Conservation (phyloP, 2,113 vertebrate species). For the Manacus vitellinus region DNA sequence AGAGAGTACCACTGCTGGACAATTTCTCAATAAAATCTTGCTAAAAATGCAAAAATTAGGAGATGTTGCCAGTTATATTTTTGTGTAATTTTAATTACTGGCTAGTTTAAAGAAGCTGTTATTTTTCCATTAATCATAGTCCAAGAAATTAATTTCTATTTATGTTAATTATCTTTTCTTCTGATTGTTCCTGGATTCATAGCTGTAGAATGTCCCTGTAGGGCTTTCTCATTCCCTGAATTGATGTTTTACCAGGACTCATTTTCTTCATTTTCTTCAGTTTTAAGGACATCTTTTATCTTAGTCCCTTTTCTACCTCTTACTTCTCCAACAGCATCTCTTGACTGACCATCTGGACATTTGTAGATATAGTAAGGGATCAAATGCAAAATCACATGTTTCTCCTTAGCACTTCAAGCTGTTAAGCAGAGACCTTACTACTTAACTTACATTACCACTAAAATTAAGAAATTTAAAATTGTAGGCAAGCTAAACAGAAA, state of each 20-base stretch:
- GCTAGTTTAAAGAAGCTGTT: neutral
- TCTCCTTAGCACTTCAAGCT: neutral
- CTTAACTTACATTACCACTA: neutral
- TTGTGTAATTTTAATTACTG: neutral
- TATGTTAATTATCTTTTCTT: neutral
- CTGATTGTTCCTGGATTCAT: neutral
- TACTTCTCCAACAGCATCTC: neutral
- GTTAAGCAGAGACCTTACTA: neutral
- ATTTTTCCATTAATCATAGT: neutral
- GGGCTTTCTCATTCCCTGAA: neutral
- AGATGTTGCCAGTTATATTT: neutral
- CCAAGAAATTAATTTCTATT: neutral
- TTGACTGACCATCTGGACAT: neutral
- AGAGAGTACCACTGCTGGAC: neutral
- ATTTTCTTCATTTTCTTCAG: neutral
- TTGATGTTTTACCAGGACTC: neutral
- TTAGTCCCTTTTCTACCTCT: neutral
- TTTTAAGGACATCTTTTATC: neutral
- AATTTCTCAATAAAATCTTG: neutral
- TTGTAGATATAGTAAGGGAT: neutral
- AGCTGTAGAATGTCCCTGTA: neutral
- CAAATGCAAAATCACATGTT: neutral
- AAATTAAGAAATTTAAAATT: neutral
- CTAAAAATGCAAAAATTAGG: neutral
- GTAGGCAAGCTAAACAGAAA: neutral